Base-by-base conservation (phyloP, 2,888 invertebrate species). In the Rhynchonema sp. region DNA sequence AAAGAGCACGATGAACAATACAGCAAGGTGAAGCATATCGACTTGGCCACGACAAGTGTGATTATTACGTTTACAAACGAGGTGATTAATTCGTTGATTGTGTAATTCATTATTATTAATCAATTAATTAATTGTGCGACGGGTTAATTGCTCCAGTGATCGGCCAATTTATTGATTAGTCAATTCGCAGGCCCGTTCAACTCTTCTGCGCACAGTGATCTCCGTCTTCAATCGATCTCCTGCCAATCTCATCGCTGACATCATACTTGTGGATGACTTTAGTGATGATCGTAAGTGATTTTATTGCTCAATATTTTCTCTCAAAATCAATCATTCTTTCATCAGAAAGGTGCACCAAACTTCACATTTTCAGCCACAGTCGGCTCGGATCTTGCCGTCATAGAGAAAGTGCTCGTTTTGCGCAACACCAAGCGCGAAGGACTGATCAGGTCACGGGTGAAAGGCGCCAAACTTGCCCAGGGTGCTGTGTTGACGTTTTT, bases 61-160 rank as follows among this genome's bases (percentile, higher is more conserved):
- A 91, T 96, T 73, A 92, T 96, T 66, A 94, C 94, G 62, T 96
- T 90, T 79, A 94, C 96, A 78, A 96, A 96, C 73, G 94, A 96
- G 78, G n/a, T n/a, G n/a, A n/a, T n/a, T n/a, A n/a, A n/a, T n/a
- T n/a, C n/a, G n/a, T n/a, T n/a, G n/a, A n/a, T n/a, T n/a, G n/a
- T n/a, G n/a, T n/a, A n/a, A n/a, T n/a, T n/a, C n/a, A n/a, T n/a
- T n/a, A n/a, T n/a, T n/a, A n/a, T n/a, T n/a, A n/a, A n/a, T n/a
- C n/a, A n/a, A n/a, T n/a, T n/a, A n/a, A n/a, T n/a, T n/a, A n/a
- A n/a, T n/a, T n/a, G n/a, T n/a, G n/a, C n/a, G n/a, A n/a, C n/a
- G n/a, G n/a, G n/a, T n/a, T n/a, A n/a, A n/a, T n/a, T n/a, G n/a
- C n/a, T n/a, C n/a, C n/a, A n/a, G n/a, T n/a, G n/a, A n/a, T n/a